Evolutionary conservation across 2,113 vertebrate genomes (phyloP).

Genomic region (Pollimyrus isidori): DNA sequence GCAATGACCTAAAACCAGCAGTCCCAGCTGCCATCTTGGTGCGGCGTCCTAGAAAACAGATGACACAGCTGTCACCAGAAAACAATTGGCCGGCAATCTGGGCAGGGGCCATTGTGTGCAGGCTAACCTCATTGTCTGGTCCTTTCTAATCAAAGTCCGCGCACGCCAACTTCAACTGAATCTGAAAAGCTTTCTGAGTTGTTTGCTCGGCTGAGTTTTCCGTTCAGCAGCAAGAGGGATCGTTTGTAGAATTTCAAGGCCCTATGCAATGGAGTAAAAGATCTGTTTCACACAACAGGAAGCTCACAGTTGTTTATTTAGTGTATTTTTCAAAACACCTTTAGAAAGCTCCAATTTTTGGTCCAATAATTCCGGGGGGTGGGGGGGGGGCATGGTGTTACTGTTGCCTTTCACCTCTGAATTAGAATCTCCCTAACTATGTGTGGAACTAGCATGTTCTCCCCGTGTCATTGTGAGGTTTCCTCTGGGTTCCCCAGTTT

Average conservation of each 20-base stretch:
- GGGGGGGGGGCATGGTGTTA: neutral
- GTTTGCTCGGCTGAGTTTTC: neutral
- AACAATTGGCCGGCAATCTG: slow-evolving; percentile 55
- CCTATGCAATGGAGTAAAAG: neutral
- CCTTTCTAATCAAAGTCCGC: slow-evolving; percentile 17
- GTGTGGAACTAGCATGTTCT: neutral
- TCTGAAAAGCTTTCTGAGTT: neutral
- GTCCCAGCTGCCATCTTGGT: slow-evolving; percentile 56
- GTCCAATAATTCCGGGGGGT: neutral
- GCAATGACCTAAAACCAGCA: slow-evolving; percentile 58
- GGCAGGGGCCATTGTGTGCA: slow-evolving; percentile 52
- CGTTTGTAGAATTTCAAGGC: neutral
- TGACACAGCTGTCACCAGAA: slow-evolving; percentile 61
- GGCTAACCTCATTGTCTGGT: slow-evolving; percentile 48
- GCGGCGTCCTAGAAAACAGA: slow-evolving; percentile 64
- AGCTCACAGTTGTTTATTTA: neutral
- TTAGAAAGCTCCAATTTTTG: neutral
- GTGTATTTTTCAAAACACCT: neutral
- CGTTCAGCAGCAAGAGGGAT: neutral
- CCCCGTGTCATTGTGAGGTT: neutral
- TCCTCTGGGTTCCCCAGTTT: neutral
- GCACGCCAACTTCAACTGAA: slow-evolving; percentile 8
- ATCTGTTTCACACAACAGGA: neutral
- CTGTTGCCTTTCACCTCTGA: neutral
- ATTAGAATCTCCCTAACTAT: neutral